phyloP scores from a whole-genome alignment of 1,140 invertebrate species.

The Eciton burchellii region DNA sequence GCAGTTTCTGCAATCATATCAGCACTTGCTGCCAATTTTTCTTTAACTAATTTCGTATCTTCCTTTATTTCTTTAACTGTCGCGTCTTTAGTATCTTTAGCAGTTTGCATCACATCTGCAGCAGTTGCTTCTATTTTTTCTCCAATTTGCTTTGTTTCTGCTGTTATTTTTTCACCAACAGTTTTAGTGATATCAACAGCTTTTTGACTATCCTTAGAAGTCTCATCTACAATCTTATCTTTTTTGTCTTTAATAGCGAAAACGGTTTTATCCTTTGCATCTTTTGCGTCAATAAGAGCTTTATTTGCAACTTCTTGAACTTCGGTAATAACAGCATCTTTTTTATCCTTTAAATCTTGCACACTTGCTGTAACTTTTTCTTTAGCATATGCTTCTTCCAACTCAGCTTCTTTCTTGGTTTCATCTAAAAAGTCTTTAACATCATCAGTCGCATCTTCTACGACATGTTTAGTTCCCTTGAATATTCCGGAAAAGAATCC shows the following conservation, averaged over 20 bases:
- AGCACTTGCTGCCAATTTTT: slow-evolving; percentile 9
- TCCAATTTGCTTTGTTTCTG: neutral
- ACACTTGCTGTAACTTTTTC: neutral
- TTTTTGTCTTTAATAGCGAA: neutral
- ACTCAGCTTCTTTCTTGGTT: slow-evolving; percentile 62
- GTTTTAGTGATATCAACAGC: slow-evolving; percentile 12
- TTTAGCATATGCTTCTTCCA: slow-evolving; percentile 43
- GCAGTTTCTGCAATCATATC: neutral
- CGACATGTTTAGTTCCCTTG: slow-evolving; percentile 70
- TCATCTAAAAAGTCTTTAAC: slow-evolving; percentile 67
- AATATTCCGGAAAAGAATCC: slow-evolving; percentile 68
- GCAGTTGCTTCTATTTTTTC: neutral
- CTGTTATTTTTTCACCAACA: slow-evolving; percentile 26
- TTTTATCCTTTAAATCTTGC: slow-evolving; percentile 48
- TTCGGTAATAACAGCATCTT: slow-evolving; percentile 1
- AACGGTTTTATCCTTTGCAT: slow-evolving; percentile 59
- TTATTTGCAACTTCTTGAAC: slow-evolving; percentile 22
- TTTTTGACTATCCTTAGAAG: neutral
- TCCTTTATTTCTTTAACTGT: slow-evolving; percentile 22
- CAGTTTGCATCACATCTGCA: neutral
- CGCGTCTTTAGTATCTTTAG: slow-evolving; percentile 43
- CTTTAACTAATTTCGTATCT: slow-evolving; percentile 6
- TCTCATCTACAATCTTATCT: slow-evolving; percentile 27
- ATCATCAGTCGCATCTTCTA: slow-evolving; percentile 77
- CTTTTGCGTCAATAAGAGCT: slow-evolving; percentile 29